Evolutionary conservation across 2,797 vertebrate genomes (phyloP).

Genomic region (Karalla daura): DNA sequence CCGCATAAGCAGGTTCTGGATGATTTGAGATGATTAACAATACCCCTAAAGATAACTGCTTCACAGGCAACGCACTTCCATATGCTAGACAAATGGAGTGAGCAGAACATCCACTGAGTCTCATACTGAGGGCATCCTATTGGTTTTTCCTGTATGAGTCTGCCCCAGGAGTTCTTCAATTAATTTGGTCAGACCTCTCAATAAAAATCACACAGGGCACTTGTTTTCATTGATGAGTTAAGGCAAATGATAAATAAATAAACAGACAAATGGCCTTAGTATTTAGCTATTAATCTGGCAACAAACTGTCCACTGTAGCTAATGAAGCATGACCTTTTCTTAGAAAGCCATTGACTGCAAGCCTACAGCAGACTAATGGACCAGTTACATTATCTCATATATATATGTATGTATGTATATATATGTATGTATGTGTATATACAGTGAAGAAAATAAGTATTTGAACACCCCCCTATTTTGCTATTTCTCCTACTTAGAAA

Average conservation of each 20-base stretch:
- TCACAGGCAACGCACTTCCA: constrained; percentile 47
- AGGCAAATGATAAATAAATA: constrained; percentile 72
- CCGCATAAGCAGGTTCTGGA: constrained; percentile 62
- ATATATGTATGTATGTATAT: constrained; percentile 62
- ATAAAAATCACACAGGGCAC: constrained; percentile 53
- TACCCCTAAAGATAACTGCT: constrained; percentile 56
- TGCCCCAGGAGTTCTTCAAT: constrained; percentile 37
- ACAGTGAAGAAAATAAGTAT: no score
- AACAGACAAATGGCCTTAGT: constrained; percentile 66
- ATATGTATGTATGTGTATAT: constrained; percentile 39
- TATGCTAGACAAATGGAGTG: constrained; percentile 60
- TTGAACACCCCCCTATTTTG: no score
- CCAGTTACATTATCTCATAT: constrained; percentile 55
- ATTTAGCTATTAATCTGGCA: constrained; percentile 74
- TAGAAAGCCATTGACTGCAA: constrained; percentile 58
- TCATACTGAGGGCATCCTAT: constrained; percentile 44
- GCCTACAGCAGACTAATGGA: constrained; percentile 63
- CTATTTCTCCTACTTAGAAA: no score
- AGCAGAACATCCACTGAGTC: constrained; percentile 41
- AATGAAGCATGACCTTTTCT: constrained; percentile 72
- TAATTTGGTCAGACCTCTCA: constrained; percentile 50
- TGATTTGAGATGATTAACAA: constrained; percentile 71
- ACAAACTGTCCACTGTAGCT: constrained; percentile 60
- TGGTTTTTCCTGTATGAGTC: constrained; percentile 41
- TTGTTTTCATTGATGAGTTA: constrained; percentile 63